Base-by-base conservation (phyloP, 2,888 invertebrate species). In the Apodemia zela region DNA sequence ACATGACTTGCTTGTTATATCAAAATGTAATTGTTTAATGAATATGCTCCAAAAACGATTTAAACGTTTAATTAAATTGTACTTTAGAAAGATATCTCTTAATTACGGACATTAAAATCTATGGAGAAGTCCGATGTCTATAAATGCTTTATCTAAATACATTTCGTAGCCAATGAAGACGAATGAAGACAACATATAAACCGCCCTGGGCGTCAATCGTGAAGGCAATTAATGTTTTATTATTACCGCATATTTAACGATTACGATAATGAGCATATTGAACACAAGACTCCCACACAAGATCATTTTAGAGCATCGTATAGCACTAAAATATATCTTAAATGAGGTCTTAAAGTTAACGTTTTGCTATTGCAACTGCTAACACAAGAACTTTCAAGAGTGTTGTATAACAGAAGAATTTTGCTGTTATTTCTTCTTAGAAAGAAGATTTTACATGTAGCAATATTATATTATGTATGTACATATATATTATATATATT, bases 221-320 rank as follows among this genome's bases (percentile, higher is more conserved):
- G 51, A 21, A 51, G 21, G 51, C 51, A 51, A 51, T 51, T 54
- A 54, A 54, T 25, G 54, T 54, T 54, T 54, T 54, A 54, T 54
- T 18, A 54, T 54, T 54, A 54, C 54, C 54, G 25, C 25, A 54
- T 54, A 54, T 25, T 54, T 54, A 54, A 54, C 15, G 54, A 54
- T 54, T 54, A 54, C 21, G 54, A 54, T 54, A 54, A 54, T 54
- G 54, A 54, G 54, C 54, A 54, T 54, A 54, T 54, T 54, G 54
- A 54, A 54, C 54, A 54, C 25, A 54, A 54, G 21, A 54, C 51
- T 21, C 51, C 18, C 51, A 54, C 51, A 25, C 51, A 25, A 51
- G 18, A 51, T 13, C 21, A 21, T 51, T 51, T 51, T 13, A 51
- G 21, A 51, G 51, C 21, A 51, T 21, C 18, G 6, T 5, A 51